Conservation (phyloP, 2,888 invertebrate species). For the Cristatella mucedo region DNA sequence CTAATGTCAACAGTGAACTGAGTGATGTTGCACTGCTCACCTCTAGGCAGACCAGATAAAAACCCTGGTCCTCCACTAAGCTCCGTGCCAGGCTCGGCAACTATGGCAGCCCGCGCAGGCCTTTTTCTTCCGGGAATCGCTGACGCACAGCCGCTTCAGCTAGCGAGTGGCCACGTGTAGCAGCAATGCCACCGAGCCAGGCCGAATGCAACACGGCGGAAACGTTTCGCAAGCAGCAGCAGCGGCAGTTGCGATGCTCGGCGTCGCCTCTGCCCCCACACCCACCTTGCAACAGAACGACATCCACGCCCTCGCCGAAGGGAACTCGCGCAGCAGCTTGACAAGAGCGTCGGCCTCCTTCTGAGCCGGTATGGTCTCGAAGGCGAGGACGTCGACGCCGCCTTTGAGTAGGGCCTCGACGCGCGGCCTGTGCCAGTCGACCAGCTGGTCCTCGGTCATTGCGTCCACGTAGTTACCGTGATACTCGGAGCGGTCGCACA, state of each 20-base stretch:
- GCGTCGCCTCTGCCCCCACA: no score
- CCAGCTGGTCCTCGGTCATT: slow-evolving; percentile 44
- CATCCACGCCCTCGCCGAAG: slow-evolving; percentile 65
- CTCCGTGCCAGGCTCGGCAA: no score
- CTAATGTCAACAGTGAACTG: no score
- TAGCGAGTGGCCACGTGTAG: no score
- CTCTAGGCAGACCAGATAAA: no score
- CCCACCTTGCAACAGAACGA: slow-evolving; percentile 67
- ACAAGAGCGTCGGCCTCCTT: slow-evolving; percentile 67
- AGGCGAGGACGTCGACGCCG: slow-evolving; percentile 66
- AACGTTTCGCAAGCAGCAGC: not conserved
- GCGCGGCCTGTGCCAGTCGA: slow-evolving; percentile 67
- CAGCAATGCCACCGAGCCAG: no score
- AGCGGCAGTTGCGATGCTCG: not conserved
- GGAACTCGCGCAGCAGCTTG: slow-evolving; percentile 60
- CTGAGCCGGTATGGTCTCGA: slow-evolving; percentile 79
- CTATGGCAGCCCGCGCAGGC: no score
- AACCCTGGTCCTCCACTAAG: no score
- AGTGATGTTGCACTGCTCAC: no score
- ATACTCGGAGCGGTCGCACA: slow-evolving; percentile 83
- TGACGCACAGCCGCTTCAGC: no score
- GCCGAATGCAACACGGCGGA: no score
- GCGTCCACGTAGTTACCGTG: slow-evolving; percentile 49
- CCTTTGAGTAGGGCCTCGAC: slow-evolving; percentile 60
- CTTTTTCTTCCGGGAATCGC: no score